phyloP scores from a whole-genome alignment of 2,888 invertebrate genomes.

The Arctia plantaginis region DNA sequence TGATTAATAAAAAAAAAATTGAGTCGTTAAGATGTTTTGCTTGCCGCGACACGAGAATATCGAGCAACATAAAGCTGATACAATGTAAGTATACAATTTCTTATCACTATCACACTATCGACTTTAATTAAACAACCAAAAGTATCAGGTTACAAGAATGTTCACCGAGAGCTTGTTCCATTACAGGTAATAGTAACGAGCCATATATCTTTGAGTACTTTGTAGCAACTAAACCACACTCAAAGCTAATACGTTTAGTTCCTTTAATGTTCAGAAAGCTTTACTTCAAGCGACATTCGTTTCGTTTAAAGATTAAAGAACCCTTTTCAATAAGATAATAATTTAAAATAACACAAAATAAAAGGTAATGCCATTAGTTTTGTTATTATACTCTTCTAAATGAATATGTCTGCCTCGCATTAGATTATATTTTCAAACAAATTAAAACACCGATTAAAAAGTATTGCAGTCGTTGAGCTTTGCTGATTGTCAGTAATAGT shows the following conservation, averaged over 20 bases:
- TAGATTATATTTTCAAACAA: background rate
- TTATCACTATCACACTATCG: background rate
- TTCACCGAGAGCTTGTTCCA: background rate
- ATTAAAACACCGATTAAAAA: background rate
- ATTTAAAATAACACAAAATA: too few relatives aligned
- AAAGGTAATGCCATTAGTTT: background rate
- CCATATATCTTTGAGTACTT: background rate
- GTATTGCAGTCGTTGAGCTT: background rate
- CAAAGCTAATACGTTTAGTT: background rate
- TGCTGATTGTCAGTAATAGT: background rate
- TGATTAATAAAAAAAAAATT: background rate
- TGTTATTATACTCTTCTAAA: background rate
- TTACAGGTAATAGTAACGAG: background rate
- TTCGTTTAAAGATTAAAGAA: background rate
- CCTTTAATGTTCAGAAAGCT: background rate
- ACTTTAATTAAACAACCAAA: background rate
- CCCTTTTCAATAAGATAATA: background rate
- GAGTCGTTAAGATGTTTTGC: background rate
- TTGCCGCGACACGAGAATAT: background rate
- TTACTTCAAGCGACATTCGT: background rate
- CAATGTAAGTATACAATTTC: background rate
- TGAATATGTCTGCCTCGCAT: background rate
- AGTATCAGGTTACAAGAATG: background rate
- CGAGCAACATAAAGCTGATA: background rate
- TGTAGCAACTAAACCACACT: background rate